A percentile compares a stretch with the other conserved stretches of the same genome.
Evolutionary conservation across 2,113 vertebrate genomes (phyloP).

Genomic region (Peromyscus californicus): DNA sequence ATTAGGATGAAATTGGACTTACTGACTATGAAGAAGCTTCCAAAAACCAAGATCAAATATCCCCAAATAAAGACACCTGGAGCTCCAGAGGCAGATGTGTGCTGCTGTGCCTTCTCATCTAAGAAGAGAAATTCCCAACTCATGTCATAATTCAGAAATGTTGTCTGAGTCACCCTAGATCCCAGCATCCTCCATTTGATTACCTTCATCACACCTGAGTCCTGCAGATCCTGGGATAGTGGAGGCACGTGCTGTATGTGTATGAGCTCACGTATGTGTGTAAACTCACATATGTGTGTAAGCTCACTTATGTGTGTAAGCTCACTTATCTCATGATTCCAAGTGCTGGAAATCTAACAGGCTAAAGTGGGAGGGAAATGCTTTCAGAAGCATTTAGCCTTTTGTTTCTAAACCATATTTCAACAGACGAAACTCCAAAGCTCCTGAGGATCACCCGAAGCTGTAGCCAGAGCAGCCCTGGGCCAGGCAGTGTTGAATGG

Average conservation of each 20-base stretch:
- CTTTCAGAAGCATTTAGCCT: conserved; percentile 70
- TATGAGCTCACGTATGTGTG: not conserved
- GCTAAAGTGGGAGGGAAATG: conserved; percentile 27
- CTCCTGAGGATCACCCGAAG: not conserved
- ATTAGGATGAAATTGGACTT: conserved; percentile 8
- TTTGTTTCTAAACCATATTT: conserved; percentile 62
- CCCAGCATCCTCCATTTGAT: not conserved
- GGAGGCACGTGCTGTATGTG: not conserved
- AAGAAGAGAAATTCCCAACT: conserved; percentile 11
- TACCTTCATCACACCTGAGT: conserved; percentile 5
- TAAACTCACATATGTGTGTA: not conserved
- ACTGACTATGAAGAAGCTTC: not conserved
- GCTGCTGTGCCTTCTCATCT: not conserved
- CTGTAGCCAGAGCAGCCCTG: conserved; percentile 66
- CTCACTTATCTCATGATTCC: not conserved
- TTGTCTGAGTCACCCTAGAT: not conserved
- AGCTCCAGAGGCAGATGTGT: not conserved
- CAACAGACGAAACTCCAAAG: conserved; percentile 22
- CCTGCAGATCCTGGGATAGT: not conserved
- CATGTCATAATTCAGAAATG: not conserved
- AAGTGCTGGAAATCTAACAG: conserved; percentile 31
- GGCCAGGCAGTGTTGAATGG: conserved; percentile 66
- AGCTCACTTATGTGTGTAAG: not conserved
- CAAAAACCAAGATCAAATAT: not conserved
- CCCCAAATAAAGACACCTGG: not conserved